phyloP scores from a whole-genome alignment of 2,888 invertebrate species.

The Caenorhabditis macrosperma region DNA sequence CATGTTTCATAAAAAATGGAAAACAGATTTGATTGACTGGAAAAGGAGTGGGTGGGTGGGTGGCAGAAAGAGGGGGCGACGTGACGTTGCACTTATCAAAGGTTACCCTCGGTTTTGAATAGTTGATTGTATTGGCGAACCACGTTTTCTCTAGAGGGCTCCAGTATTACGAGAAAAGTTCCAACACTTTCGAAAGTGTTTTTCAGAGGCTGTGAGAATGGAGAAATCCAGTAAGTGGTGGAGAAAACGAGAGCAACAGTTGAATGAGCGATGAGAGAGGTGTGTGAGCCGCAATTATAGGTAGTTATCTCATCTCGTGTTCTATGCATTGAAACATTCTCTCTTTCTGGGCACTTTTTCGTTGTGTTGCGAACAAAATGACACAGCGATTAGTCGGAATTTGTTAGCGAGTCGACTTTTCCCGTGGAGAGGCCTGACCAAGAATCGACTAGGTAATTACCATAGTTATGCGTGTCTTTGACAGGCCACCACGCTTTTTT shows the following conservation, averaged over 20 bases:
- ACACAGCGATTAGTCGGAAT: slow-evolving; percentile 42
- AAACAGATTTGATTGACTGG: slow-evolving; percentile 24
- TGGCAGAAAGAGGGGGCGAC: neutral
- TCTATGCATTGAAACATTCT: slow-evolving; percentile 44
- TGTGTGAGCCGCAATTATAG: slow-evolving; percentile 35
- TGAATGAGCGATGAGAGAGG: slow-evolving; percentile 9
- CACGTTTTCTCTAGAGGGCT: too few species aligned
- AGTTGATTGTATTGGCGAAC: too few species aligned
- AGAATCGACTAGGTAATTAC: slow-evolving; percentile 39
- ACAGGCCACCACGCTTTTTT: slow-evolving; percentile 30
- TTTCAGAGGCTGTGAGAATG: neutral
- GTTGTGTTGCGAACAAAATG: slow-evolving; percentile 29
- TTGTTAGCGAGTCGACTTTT: slow-evolving; percentile 36
- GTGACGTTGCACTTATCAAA: slow-evolving; percentile 5
- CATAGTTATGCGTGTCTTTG: slow-evolving; percentile 33
- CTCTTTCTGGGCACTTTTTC: neutral
- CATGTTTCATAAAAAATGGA: slow-evolving; percentile 19
- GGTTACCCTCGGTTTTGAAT: neutral
- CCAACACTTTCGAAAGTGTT: neutral
- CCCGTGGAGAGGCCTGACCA: slow-evolving; percentile 15
- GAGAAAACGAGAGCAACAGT: slow-evolving; percentile 1
- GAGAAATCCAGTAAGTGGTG: too few species aligned
- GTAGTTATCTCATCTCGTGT: slow-evolving; percentile 56
- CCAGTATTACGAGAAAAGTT: too few species aligned
- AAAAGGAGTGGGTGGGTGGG: slow-evolving; percentile 7